Base-by-base conservation (phyloP, 1,140 invertebrate genomes). In the Pemphigus obesinymphae region DNA sequence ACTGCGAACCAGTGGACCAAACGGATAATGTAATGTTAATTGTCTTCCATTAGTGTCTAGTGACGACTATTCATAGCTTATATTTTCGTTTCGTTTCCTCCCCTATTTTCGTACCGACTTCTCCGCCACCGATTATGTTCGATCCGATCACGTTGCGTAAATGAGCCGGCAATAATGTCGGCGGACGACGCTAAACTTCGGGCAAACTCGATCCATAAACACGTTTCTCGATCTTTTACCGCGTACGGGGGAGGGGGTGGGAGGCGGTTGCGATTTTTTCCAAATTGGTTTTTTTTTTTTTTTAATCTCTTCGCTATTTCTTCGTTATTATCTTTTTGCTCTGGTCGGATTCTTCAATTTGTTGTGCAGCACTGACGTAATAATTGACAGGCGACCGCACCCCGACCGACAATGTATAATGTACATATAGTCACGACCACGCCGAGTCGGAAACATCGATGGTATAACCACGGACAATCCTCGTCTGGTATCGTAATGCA, bases 1-100 rank as follows among this genome's bases (percentile, higher is more conserved):
- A 78, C 75, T 29, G 50, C 15, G n/a, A n/a, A 29, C 43, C 55
- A 8, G 31, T 50, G 31, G 26, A 34, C 20, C 10, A 55, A n/a
- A 34, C n/a, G 7, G 31, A 23, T 23, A 23, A 43, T 61, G 26
- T 43, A 61, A 78, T 61, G 75, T 58, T 78, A 58, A 78, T 78
- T 78, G 61, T 45, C 13, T 10, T 58, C 50, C 75, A 61, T 76
- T 76, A 55, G 31, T 26, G 43, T 55, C 26, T 55, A n/a, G 50
- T 34, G 43, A 70, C 45, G 34, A 26, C 72, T 53, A 48, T 43
- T 73, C 70, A 26, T 31, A 17, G 72, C 26, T 50, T 50, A 31
- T 37, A 31, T 55, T 55, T 29, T n/a, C n/a, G n/a, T 76, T 55
- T 76, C 48, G 26, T 75, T 73, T 29, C 11, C 20, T 72, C 40